Base-by-base conservation (phyloP, 2,888 invertebrate genomes). In the Lasioglossum vierecki region DNA sequence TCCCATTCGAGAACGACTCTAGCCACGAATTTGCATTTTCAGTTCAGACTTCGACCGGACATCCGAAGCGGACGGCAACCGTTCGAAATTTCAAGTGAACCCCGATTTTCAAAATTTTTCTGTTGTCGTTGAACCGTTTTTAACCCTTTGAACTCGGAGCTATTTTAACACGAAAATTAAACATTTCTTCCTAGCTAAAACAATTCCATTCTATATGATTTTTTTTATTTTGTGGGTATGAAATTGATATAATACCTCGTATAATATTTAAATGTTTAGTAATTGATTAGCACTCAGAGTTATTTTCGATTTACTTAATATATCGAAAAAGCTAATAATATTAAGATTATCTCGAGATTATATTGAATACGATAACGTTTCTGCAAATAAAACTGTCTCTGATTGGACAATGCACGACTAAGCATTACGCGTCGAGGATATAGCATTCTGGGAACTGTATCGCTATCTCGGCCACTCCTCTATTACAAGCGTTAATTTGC, bases 381-480 rank as follows among this genome's bases (percentile, higher is more conserved):
- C 82, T 76, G 76, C 30, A 76, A 82, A 76, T 81, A 83, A 63
- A 26, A n/a, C 18, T 46, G 41, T n/a, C 49, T n/a, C 18, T 4
- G 41, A 60, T 68, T 41, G 30, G n/a, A 80, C 39, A 53, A 53
- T 35, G n/a, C 41, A 63, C 39, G 41, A 66, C 30, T 30, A 30
- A 46, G n/a, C 30, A 41, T 30, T 11, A 18, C 9, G 15, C 30
- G 49, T 41, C 70, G n/a, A 26, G n/a, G 53, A 80, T 39, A 63
- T n/a, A 15, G 8, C 30, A 30, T 30, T 63, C 26, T 30, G 30
- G 2, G 76, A 76, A 76, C 60, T 11, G n/a, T 22, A 26, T 30
- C 15, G 26, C 5, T 26, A 66, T 73, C 79, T 2, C 15, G 4
- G 15, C 41, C 41, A n/a, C 68, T 70, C 22, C n/a, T 9, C 22